phyloP scores from a whole-genome alignment of 1,140 invertebrate species.

The Stenopsyche tienmushanensis region DNA sequence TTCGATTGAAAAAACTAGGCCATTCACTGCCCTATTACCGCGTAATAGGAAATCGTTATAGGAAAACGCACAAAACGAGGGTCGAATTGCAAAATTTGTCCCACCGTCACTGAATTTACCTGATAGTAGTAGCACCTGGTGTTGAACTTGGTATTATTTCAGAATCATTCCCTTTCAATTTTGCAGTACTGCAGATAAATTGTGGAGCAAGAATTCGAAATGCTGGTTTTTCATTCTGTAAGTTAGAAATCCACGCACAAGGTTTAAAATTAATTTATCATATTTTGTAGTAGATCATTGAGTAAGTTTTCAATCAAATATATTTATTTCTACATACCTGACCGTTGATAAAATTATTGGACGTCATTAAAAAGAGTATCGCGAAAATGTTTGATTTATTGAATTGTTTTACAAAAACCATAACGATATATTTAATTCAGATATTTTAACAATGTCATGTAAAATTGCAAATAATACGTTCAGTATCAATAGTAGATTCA shows the following conservation, averaged over 20 bases:
- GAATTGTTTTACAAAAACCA: background rate
- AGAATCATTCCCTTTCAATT: conserved; percentile 9
- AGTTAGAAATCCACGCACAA: no score
- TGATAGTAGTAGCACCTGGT: conserved; percentile 35
- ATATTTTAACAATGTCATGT: background rate
- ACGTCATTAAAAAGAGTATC: background rate
- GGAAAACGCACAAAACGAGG: no score
- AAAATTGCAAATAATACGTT: background rate
- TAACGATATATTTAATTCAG: background rate
- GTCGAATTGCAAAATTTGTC: no score
- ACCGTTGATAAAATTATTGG: background rate
- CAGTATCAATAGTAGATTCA: background rate
- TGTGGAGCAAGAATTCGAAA: conserved; percentile 38
- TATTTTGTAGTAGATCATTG: no score
- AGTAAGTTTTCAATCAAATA: background rate
- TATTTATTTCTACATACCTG: background rate
- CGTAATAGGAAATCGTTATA: no score
- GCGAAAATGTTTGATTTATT: background rate
- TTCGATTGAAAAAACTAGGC: no score
- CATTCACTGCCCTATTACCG: no score
- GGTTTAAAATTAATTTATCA: background rate
- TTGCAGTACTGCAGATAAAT: conserved; percentile 34
- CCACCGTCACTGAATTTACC: no score
- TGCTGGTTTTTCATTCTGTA: conserved; percentile 29
- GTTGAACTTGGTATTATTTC: background rate